Conservation (phyloP, 2,797 vertebrate species). For the Avahi laniger region DNA sequence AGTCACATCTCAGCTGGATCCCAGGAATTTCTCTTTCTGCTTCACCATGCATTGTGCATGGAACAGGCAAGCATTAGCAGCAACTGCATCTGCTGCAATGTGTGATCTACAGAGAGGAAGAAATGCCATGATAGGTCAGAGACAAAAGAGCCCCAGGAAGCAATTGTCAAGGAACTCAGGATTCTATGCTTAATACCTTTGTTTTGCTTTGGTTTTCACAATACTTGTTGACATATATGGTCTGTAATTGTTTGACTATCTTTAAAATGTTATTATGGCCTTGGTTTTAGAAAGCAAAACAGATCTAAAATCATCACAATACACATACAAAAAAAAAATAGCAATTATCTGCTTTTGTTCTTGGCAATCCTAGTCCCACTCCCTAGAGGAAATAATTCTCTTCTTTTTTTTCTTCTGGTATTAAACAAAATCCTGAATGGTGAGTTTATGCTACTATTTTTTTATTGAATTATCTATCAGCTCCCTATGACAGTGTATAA, state of each 20-base stretch:
- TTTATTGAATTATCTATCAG: neutral
- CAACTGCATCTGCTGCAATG: neutral
- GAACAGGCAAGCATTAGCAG: accelerated
- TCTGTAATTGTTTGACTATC: neutral
- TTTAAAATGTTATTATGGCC: neutral
- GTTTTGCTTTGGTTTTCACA: neutral
- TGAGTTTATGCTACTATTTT: neutral
- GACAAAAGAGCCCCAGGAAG: neutral
- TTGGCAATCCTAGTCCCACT: neutral
- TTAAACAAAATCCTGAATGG: neutral
- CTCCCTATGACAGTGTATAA: neutral
- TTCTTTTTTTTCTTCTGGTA: neutral
- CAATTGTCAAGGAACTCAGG: neutral
- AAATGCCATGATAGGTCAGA: neutral
- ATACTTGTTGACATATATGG: neutral
- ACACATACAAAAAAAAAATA: neutral
- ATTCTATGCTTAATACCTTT: neutral
- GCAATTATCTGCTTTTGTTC: neutral
- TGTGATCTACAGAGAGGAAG: neutral
- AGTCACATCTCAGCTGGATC: neutral
- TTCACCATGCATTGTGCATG: accelerated
- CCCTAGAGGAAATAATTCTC: neutral
- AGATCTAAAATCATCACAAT: neutral
- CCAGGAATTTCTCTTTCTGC: neutral
- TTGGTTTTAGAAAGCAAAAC: neutral